Evolutionary conservation across 37 sponge, comb jelly and placozoan species (phyloP).

Genomic region (Dysidea cf. avara): DNA sequence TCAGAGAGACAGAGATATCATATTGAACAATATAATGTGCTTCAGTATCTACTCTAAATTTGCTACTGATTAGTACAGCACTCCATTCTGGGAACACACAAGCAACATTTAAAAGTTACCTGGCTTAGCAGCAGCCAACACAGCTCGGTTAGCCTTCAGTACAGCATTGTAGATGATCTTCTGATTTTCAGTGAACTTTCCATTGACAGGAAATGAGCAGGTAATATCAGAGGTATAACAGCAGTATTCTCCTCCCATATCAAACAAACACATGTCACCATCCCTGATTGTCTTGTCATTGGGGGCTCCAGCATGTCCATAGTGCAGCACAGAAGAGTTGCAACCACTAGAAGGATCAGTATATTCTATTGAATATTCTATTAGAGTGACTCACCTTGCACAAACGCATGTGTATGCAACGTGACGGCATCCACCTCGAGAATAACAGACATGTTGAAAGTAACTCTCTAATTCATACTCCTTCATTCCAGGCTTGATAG

Average conservation of each 20-base stretch:
- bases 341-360: slow-evolving; percentile 62
- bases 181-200: slow-evolving; percentile 93
- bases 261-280: slow-evolving; percentile 96
- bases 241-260: slow-evolving; percentile 99
- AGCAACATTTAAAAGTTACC: slow-evolving; percentile 30
- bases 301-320: slow-evolving; percentile 98
- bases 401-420: slow-evolving; percentile 94
- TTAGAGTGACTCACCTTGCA: slow-evolving; percentile 63
- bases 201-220: slow-evolving; percentile 96
- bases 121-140: slow-evolving; percentile 77
- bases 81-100: not conserved
- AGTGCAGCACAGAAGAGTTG: slow-evolving; percentile 92
- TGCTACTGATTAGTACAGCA: too few species aligned
- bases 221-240: slow-evolving; percentile 98
- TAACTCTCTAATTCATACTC: slow-evolving; percentile 91
- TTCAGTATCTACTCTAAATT: too few species aligned
- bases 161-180: slow-evolving; percentile 94
- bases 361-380: not conserved
- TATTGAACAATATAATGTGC: too few species aligned
- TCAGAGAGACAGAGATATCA: too few species aligned
- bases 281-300: slow-evolving; percentile 78
- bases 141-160: slow-evolving; percentile 93
- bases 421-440: slow-evolving; percentile 89
- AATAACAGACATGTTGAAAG: slow-evolving; percentile 88
- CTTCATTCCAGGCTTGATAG: slow-evolving; percentile 84